Evolutionary conservation across 2,797 vertebrate species (phyloP).

Genomic region (Mus caroli): DNA sequence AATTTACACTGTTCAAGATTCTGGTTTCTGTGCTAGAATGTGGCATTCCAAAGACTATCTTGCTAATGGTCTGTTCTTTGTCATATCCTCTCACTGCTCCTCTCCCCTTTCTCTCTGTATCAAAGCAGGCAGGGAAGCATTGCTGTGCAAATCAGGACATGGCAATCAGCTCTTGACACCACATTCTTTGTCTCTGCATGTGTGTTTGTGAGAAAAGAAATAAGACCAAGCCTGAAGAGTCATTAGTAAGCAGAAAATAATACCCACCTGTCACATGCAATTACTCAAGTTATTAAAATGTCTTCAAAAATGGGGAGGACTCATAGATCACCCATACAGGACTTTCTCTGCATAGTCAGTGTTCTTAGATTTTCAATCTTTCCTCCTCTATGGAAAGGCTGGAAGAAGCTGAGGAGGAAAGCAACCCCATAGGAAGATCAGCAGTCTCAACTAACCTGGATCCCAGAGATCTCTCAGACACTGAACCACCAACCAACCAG

Average conservation of each 20-base stretch:
- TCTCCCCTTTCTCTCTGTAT: not conserved
- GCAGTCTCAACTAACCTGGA: not conserved
- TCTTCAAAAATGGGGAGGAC: slow-evolving; percentile 41
- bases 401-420: not conserved
- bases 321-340: slow-evolving; percentile 26
- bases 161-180: slow-evolving; percentile 51
- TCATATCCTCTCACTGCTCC: not conserved
- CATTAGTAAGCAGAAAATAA: slow-evolving; percentile 77
- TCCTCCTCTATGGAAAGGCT: not conserved
- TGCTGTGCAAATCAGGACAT: slow-evolving; percentile 62
- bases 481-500: not conserved
- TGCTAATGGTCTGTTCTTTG: not conserved
- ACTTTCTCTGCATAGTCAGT: slow-evolving; percentile 19
- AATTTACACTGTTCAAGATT: slow-evolving; percentile 26
- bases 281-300: slow-evolving; percentile 65
- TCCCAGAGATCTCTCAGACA: not conserved
- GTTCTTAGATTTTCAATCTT: not conserved
- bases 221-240: slow-evolving; percentile 64
- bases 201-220: slow-evolving; percentile 70
- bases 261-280: slow-evolving; percentile 68
- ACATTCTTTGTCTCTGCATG: slow-evolving; percentile 65
- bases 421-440: not conserved
- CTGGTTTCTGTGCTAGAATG: not conserved
- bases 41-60: slow-evolving; percentile 58
- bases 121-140: slow-evolving; percentile 39